Evolutionary conservation across 1,140 invertebrate genomes (phyloP).

Genomic region (Eumaeus atala): DNA sequence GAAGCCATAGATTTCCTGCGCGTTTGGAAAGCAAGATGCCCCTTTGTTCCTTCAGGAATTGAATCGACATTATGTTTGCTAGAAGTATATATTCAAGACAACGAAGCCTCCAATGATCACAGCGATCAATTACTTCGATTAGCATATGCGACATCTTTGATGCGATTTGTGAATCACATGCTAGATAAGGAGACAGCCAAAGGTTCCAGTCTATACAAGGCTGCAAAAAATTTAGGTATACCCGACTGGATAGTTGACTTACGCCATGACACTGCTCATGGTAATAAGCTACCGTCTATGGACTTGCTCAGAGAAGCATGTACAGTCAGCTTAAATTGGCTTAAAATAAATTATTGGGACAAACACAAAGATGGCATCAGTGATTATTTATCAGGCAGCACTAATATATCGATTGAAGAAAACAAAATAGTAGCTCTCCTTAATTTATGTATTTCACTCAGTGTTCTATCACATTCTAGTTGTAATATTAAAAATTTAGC

Average conservation of each 20-base stretch:
- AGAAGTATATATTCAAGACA: conserved; percentile 73
- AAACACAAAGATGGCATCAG: conserved; percentile 47
- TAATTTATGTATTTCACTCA: conserved; percentile 53
- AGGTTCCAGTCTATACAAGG: conserved; percentile 73
- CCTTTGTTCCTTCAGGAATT: conserved; percentile 79
- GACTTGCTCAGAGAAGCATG: conserved; percentile 74
- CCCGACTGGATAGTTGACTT: conserved; percentile 80
- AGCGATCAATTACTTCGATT: conserved; percentile 71
- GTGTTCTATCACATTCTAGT: conserved; percentile 48
- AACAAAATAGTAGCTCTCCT: conserved; percentile 43
- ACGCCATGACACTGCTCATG: conserved; percentile 80
- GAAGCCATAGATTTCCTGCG: conserved; percentile 72
- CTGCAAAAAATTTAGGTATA: conserved; percentile 75
- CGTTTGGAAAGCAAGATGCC: conserved; percentile 78
- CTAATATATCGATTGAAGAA: conserved; percentile 26
- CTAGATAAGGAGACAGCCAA: conserved; percentile 71
- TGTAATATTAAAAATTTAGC: conserved; percentile 50
- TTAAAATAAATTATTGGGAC: conserved; percentile 74
- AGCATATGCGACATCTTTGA: conserved; percentile 77
- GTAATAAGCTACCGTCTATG: conserved; percentile 75
- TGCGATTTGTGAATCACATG: conserved; percentile 79
- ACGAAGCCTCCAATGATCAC: conserved; percentile 21
- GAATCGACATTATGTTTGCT: conserved; percentile 79
- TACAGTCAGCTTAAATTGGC: conserved; percentile 75
- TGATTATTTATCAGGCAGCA: conserved; percentile 36